Conservation (phyloP, 1,140 invertebrate genomes). For the Lasioglossum baleicum region DNA sequence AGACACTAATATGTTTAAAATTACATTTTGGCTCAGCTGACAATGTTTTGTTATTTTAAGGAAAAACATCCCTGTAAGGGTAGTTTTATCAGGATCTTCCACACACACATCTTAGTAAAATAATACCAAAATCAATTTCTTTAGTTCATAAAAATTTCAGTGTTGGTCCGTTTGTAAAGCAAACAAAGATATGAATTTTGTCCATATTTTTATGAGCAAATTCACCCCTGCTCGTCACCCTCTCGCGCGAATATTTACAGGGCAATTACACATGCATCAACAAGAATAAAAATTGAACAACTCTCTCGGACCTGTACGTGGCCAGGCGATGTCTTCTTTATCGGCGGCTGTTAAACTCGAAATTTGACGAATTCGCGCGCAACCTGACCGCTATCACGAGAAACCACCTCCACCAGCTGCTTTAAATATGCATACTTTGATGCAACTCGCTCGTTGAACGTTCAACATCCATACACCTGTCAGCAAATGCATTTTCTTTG, state of each 20-base stretch:
- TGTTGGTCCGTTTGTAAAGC: too few species aligned
- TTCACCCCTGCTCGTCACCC: too few species aligned
- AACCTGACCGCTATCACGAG: neutral
- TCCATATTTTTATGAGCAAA: too few species aligned
- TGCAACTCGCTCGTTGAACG: neutral
- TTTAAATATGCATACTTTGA: neutral
- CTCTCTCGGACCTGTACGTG: neutral
- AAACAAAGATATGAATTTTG: too few species aligned
- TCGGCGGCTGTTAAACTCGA: neutral
- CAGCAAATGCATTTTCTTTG: neutral
- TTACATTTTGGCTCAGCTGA: too few species aligned
- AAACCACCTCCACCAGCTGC: neutral
- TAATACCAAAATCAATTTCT: too few species aligned
- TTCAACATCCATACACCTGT: neutral
- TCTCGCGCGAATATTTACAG: slow-evolving; percentile 9
- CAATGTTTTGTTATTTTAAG: too few species aligned
- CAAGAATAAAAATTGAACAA: slow-evolving; percentile 3
- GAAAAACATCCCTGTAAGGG: too few species aligned
- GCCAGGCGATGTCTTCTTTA: neutral
- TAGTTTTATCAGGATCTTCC: too few species aligned
- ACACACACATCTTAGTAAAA: too few species aligned
- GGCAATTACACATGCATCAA: neutral
- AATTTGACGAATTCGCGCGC: neutral
- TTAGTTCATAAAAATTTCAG: too few species aligned
- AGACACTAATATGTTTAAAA: too few species aligned